Conservation (phyloP, 2,888 invertebrate species). For the Pomacea canaliculata region DNA sequence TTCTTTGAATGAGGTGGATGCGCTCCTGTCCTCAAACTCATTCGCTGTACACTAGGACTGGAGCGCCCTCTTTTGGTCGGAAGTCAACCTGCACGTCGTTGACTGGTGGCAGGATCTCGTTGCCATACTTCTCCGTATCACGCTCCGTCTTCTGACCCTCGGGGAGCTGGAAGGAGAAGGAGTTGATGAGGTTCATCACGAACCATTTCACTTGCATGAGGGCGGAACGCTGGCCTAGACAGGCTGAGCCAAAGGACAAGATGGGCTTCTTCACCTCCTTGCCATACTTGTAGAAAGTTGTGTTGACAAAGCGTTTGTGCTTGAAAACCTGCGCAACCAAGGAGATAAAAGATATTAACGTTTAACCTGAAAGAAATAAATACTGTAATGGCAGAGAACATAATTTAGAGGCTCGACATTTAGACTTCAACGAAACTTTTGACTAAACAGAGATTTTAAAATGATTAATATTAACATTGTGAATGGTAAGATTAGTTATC, state of each 20-base stretch:
- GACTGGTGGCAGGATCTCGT: conserved; percentile 68
- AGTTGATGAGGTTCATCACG: conserved; percentile 59
- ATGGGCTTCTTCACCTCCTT: conserved; percentile 64
- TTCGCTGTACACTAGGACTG: conserved; percentile 33
- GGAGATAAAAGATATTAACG: too few species aligned
- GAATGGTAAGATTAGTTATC: too few species aligned
- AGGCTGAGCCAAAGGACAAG: conserved; percentile 67
- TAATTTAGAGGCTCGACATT: too few species aligned
- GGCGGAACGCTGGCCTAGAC: conserved; percentile 68
- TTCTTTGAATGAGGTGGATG: too few species aligned
- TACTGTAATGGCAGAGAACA: too few species aligned
- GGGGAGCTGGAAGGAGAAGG: conserved; percentile 59
- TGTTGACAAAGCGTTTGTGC: conserved; percentile 67
- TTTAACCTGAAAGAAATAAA: too few species aligned
- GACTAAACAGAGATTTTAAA: too few species aligned
- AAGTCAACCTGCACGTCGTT: conserved; percentile 62
- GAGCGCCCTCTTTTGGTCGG: conserved; percentile 38
- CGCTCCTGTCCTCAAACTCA: background rate
- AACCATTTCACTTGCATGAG: conserved; percentile 68
- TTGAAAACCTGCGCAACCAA: conserved; percentile 61
- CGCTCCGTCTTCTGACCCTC: conserved; percentile 59
- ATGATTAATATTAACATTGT: too few species aligned
- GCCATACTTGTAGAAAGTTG: conserved; percentile 66
- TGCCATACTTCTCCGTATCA: conserved; percentile 66
- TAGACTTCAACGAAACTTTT: too few species aligned